Evolutionary conservation across 1,140 invertebrate genomes (phyloP), one percentile per base, ranked within the genome.

Genomic region (Drosophila triauraria): DNA sequence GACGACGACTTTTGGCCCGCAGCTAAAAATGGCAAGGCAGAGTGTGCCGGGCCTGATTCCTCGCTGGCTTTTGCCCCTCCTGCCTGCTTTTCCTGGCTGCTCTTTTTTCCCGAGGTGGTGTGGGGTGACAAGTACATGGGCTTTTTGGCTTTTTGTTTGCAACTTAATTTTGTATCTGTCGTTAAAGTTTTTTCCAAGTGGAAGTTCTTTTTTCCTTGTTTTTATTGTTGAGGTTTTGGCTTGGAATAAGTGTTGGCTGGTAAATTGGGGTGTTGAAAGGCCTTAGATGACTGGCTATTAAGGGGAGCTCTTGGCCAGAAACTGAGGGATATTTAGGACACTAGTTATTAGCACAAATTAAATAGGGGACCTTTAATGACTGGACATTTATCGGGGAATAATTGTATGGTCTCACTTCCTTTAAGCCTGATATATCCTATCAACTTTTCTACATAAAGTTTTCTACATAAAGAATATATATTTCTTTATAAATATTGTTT

Each of bases 81-180:
- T 42, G 13, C 17, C 65, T 10, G 35, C 40, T 17, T 44, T 50
- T 70, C 56, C 48, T 56, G 65, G 56, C 60, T 77, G 75, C 75
- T 67, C 75, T 77, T 77, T 77, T 76, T 76, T 58, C 43, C 47
- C 20, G 6, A 35, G 44, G 2, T 32, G 56, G 53, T 56, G 23
- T 38, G 35, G 43, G 65, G 44, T 47, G 70, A 74, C 67, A 74
- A 72, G 75, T 58, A 46, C 53, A 54, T 59, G 75, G 65, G 59
- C 53, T 63, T 78, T 76, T 76, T 76, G 54, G 68, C 20, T 58
- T 67, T 90, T 90, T 84, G 84, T 84, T 84, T 80, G 85, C 85
- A 84, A 88, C 81, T 90, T 90, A 82, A 88, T 90, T 90, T 88
- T 69, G 75, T 90, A 85, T 88, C 85, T 88, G 85, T 88, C 85